Base-by-base conservation (phyloP, 2,797 vertebrate species). In the Lepilemur septentrionalis region DNA sequence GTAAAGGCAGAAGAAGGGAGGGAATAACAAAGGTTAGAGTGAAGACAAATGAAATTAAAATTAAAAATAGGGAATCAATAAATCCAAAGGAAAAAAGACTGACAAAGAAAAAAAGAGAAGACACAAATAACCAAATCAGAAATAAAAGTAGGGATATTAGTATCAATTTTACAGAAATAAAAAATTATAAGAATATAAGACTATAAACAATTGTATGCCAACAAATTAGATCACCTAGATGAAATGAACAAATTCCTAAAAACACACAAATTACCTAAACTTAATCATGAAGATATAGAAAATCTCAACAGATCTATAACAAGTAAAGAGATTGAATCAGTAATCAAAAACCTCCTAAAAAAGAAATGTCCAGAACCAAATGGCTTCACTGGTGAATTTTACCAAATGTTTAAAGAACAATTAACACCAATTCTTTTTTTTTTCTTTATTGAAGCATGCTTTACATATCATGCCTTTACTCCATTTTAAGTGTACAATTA, bases 81-180 rank as follows among this genome's bases (percentile, higher is more conserved):
- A 65, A 73, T 41, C 15, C 25, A 38, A 67, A 59, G 59, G 41
- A 52, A 13, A 73, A 70, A 70, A 35, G 35, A 17, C 25, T 3
- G 55, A 57, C 52, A 78, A 72, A 84, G 78, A 17, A 50, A 35
- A 76, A 83, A 70, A 15, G 38, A 50, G 25, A 63, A 63, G 38
- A 63, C 13, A 50, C 52, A 41, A 23, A 65, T 67, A 63, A 43
- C 23, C 81, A 38, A 93, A 72, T 50, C 41, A 79, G 52, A 75
- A 93, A 73, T 1, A 4, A 69, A 86, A 91, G 30, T 63, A 41
- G 76, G 67, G 41, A 35, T 14, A 69, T 91, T 67, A 38, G 28
- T 78, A 82, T 25, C 7, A 13, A 63, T 75, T 93, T 93, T 70
- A 70, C 32, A 90, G 75, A 86, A 93, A 93, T 90, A 43, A 70